Percentiles rank a stretch among this genome's conserved stretches.
These are phyloP conservation scores for Pelagia noctiluca DNA, from an alignment of 30 jellyfish, hydroid and myxozoan species.

Conservation along the genomic window DNA sequence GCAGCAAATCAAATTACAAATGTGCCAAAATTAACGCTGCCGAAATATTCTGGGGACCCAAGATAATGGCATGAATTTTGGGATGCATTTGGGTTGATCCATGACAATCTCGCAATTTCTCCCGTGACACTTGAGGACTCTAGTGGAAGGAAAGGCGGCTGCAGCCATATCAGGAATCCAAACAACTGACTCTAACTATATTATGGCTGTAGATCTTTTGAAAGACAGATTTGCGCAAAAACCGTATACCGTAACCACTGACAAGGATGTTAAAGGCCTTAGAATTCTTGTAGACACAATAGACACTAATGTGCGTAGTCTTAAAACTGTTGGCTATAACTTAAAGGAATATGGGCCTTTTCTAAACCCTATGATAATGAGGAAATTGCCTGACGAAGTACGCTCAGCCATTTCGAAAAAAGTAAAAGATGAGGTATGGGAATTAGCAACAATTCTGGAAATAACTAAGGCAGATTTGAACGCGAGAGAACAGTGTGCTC, in stretches of 20 bases:
- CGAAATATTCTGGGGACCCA: slow-evolving; percentile 43
- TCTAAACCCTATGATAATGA: not conserved
- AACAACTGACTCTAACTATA: slow-evolving; percentile 21
- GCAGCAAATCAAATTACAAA: slow-evolving; percentile 28
- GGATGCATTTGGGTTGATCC: slow-evolving; percentile 34
- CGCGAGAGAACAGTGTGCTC: slow-evolving; percentile 38
- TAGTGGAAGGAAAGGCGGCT: slow-evolving; percentile 49
- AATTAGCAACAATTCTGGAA: slow-evolving; percentile 1
- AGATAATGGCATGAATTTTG: slow-evolving; percentile 50
- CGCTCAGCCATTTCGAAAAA: slow-evolving; percentile 14
- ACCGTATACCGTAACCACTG: not conserved
- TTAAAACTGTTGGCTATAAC: not conserved
- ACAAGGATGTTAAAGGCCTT: not conserved
- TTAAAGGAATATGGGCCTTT: not conserved
- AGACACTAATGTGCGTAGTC: not conserved
- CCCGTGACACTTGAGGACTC: slow-evolving; percentile 29
- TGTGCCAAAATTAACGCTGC: slow-evolving; percentile 34
- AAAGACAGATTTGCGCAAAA: slow-evolving; percentile 15
- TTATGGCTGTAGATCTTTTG: slow-evolving; percentile 19
- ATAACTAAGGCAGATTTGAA: slow-evolving; percentile 15
- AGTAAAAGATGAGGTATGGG: slow-evolving; percentile 20
- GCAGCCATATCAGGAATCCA: slow-evolving; percentile 30
- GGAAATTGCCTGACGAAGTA: not conserved
- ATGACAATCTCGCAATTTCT: slow-evolving; percentile 12
- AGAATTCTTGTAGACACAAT: not conserved